Base-by-base conservation (phyloP, 1,140 invertebrate species). In the Meloidogyne floridensis region DNA sequence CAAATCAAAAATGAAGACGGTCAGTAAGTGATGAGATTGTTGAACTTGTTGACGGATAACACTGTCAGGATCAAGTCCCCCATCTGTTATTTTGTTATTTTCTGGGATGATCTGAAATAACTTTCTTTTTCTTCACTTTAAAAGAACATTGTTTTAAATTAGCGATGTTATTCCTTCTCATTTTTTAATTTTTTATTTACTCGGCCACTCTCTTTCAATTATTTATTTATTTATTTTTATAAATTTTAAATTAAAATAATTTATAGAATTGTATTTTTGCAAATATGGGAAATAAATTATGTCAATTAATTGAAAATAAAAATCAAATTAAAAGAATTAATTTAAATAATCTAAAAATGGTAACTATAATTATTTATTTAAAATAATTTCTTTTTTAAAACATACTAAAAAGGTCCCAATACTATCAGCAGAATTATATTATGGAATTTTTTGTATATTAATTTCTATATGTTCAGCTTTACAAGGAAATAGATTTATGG, bases 401-500 rank as follows among this genome's bases (percentile, higher is more conserved):
- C 32, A 32, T 32, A 32, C 32, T 32, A 69, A 15, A 42, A 51
- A 74, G 79, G 43, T 59, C 42, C 70, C 72, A 3, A 20, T 80
- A 6, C 54, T 81, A 10, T 18, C 59, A 32, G 74, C 43, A 56
- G 72, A 71, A 70, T 80, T 81, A 42, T 13, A 75, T 32, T 81
- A 72, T n/a, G 75, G 80, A 1, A n/a, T 70, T 69, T 42, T 70
- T 72, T 81, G 72, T 53, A 80, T 81, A 69, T 77, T 70, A 47
- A 54, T 81, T 51, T 75, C 80, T 20, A 81, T 81, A 75, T 51
- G 72, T 42, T 81, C 80, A 9, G 65, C 73, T 6, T 43, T 81
- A 54, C 53, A 75, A 71, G 75, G 75, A n/a, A 81, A 81, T 54
- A 47, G 77, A 32, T 77, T n/a, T 32, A 81, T 81, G 80, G 80